A percentile compares a stretch with the other conserved stretches of the same genome.
Conservation (phyloP, 2,888 invertebrate genomes). For the Sabatieria punctata region DNA sequence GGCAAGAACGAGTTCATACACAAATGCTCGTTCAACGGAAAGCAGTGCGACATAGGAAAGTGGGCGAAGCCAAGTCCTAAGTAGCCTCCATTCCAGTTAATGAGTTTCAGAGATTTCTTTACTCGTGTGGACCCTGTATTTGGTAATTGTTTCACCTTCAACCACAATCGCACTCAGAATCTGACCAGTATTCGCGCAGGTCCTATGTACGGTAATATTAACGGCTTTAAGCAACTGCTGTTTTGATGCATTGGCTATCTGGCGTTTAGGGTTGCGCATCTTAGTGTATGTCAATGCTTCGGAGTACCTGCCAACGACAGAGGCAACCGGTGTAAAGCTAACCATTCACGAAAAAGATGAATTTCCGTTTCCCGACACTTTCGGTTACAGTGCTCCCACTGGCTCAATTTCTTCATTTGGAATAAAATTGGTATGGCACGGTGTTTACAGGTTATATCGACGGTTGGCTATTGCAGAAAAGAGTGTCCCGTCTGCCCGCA, state of each 20-base stretch:
- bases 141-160: constrained; percentile 27
- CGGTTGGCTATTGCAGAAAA: constrained; percentile 20
- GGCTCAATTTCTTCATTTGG: not conserved
- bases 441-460: too few species aligned
- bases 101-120: constrained; percentile 23
- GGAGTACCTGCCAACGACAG: too few species aligned
- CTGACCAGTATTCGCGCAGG: constrained; percentile 26
- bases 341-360: not conserved
- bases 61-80: too few species aligned
- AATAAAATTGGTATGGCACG: not conserved
- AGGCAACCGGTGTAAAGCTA: too few species aligned
- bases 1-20: constrained; percentile 25
- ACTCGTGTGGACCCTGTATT: constrained; percentile 23
- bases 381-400: not conserved
- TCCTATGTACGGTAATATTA: constrained; percentile 14
- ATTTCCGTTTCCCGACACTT: not conserved
- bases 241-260: too few species aligned
- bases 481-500: constrained; percentile 22
- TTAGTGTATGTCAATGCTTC: too few species aligned
- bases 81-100: too few species aligned
- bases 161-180: constrained; percentile 14
- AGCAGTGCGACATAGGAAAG: constrained; percentile 27
- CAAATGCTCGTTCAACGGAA: constrained; percentile 29
- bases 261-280: not conserved
- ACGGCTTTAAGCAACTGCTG: too few species aligned